Evolutionary conservation across 2,113 vertebrate genomes (phyloP), one percentile per base, ranked within the genome.

Genomic region (Gorsachius goisagi): DNA sequence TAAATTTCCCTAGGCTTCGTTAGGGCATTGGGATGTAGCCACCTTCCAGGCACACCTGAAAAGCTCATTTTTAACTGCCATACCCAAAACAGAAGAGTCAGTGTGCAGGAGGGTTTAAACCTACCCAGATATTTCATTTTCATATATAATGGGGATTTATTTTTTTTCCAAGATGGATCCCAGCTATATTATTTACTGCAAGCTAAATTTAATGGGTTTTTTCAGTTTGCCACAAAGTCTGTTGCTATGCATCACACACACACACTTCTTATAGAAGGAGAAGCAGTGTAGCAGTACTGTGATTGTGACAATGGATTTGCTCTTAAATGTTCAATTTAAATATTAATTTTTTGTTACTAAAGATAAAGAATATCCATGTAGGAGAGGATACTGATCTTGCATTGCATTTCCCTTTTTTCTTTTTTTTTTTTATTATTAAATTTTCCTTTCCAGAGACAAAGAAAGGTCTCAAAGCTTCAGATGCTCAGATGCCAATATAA

Each of bases 201-300:
- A 93, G 74, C 67, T 90, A 88, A 85, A 96, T 88, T 91, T 89
- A 82, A 89, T 78, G 23, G 23, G 73, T 79, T 44, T 44, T 91
- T 88, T 56, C 87, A 58, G 23, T 62, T 88, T 90, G 84, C 56
- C 69, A 85, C 8, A 2, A 85, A 69, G 45, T 79, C 85, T 64
- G 45, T 83, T 94, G 85, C 94, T 94, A 71, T 47, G 64, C 60
- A 26, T 35, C 15, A 4, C 82, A 27, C 44, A 13, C 27, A 39
- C 14, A 20, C 59, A 24, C 10, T 15, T 39, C 84, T 59, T 24
- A 17, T 1, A 60, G 49, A 64, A 73, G 35, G 50, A 44, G 58
- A 14, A 24, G n/a, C 64, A 55, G 3, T 53, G 22, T 23, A 32
- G 37, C 52, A 30, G 19, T n/a, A 5, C 50, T 33, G 45, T 72